Evolutionary conservation across 2,888 invertebrate species (phyloP).

Genomic region (Bembecia ichneumoniformis): DNA sequence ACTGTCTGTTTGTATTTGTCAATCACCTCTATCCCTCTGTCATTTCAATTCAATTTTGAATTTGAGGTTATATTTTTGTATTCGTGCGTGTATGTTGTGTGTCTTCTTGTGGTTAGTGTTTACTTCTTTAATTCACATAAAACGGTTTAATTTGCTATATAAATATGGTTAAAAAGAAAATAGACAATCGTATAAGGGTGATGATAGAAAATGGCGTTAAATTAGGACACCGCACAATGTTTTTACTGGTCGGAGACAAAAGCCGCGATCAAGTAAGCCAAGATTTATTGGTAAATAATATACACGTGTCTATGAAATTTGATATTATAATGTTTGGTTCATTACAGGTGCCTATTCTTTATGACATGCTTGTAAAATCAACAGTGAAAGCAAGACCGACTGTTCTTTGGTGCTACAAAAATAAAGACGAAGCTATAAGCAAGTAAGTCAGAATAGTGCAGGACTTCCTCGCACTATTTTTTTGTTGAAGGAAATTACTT

Average conservation of each 20-base stretch:
- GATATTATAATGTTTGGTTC: background rate
- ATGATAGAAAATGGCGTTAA: slow-evolving; percentile 98
- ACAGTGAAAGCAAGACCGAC: slow-evolving; percentile 92
- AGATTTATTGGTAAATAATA: background rate
- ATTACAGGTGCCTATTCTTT: slow-evolving; percentile 90
- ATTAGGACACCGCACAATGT: slow-evolving; percentile 91
- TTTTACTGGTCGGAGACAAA: slow-evolving; percentile 96
- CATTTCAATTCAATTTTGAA: slow-evolving; percentile 13
- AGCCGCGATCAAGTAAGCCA: slow-evolving; percentile 89
- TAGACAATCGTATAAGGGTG: slow-evolving; percentile 95
- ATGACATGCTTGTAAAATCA: slow-evolving; percentile 97
- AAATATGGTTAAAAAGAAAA: slow-evolving; percentile 92
- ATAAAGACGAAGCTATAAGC: slow-evolving; percentile 88
- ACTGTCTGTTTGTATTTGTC: no score
- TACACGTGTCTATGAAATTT: background rate
- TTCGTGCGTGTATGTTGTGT: background rate
- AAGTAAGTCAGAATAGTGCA: slow-evolving; percentile 65
- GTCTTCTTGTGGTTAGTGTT: background rate
- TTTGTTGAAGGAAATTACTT: no score
- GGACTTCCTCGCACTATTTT: no score
- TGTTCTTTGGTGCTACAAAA: slow-evolving; percentile 99
- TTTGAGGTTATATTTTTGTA: slow-evolving; percentile 28
- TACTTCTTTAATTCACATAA: background rate
- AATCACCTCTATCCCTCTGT: background rate
- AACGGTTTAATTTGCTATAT: background rate